A percentile compares a stretch with the other conserved stretches of the same genome.
Evolutionary conservation across 2,797 vertebrate genomes (phyloP).

Genomic region (Chloroceryle amazona): DNA sequence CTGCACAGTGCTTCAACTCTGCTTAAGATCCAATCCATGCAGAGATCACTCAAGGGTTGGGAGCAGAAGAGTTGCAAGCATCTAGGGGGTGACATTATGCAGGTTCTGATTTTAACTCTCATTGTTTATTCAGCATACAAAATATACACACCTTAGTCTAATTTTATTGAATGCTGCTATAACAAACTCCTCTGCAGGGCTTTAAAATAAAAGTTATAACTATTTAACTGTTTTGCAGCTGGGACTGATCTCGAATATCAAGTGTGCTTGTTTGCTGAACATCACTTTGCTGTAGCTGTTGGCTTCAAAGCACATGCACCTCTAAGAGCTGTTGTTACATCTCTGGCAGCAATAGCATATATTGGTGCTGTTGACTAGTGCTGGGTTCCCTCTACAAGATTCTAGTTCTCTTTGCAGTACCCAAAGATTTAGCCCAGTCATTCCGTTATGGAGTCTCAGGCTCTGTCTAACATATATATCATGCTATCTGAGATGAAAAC

Average conservation of each 20-base stretch:
- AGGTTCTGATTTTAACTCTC: neutral
- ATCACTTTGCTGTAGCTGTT: neutral
- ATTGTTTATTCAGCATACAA: neutral
- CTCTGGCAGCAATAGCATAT: neutral
- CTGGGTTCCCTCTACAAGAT: neutral
- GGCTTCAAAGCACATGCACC: neutral
- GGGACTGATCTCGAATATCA: neutral
- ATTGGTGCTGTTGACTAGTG: neutral
- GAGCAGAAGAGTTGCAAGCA: neutral
- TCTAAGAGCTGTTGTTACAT: neutral
- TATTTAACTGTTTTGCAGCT: neutral
- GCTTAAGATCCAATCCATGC: neutral
- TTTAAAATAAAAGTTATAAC: neutral
- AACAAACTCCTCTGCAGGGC: neutral
- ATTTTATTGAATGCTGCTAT: neutral
- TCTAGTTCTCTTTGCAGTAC: neutral
- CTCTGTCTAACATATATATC: neutral
- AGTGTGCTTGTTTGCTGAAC: neutral
- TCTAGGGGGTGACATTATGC: neutral
- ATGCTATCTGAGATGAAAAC: neutral
- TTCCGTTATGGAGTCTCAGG: neutral
- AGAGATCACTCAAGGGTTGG: neutral
- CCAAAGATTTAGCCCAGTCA: neutral
- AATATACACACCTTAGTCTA: neutral
- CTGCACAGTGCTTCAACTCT: accelerated